A percentile compares a stretch with the other conserved stretches of the same genome.
Evolutionary conservation across 2,113 vertebrate species (phyloP).

Genomic region (Drymodes brunneopygia): DNA sequence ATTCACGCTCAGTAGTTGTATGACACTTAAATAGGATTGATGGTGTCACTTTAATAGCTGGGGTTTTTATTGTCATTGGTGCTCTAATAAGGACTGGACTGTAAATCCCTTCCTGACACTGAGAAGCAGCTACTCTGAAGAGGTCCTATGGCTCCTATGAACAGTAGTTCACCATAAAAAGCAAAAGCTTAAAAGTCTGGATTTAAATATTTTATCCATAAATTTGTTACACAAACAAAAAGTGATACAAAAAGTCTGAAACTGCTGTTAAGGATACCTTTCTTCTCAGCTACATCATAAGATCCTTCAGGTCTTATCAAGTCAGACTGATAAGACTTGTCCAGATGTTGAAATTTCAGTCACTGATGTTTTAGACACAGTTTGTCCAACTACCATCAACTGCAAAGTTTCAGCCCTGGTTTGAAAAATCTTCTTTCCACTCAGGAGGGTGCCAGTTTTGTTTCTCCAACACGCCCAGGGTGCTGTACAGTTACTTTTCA

Average conservation of each 20-base stretch:
- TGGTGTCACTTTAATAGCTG: not conserved
- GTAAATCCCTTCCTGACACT: not conserved
- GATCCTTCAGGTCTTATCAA: not conserved
- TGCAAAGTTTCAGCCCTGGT: not conserved
- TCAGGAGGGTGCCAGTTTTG: not conserved
- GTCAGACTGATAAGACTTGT: not conserved
- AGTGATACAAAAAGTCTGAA: not conserved
- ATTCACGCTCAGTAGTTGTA: not conserved
- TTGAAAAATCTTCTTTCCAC: not conserved
- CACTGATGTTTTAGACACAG: not conserved
- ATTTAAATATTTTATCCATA: not conserved
- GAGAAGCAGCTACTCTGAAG: not conserved
- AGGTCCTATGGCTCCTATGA: not conserved
- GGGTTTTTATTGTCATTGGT: not conserved
- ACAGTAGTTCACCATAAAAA: not conserved
- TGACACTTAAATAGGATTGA: not conserved
- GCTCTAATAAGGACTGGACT: not conserved
- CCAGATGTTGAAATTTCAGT: not conserved
- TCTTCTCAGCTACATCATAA: not conserved
- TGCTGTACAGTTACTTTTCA: not conserved
- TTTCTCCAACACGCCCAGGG: not conserved
- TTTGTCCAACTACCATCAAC: not conserved
- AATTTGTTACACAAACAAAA: no score
- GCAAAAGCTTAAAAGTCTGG: not conserved
- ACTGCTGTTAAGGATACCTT: not conserved